Percentiles rank a stretch among this genome's conserved stretches.
phyloP scores from a whole-genome alignment of 1,140 invertebrate species.

The Nymphalis io region DNA sequence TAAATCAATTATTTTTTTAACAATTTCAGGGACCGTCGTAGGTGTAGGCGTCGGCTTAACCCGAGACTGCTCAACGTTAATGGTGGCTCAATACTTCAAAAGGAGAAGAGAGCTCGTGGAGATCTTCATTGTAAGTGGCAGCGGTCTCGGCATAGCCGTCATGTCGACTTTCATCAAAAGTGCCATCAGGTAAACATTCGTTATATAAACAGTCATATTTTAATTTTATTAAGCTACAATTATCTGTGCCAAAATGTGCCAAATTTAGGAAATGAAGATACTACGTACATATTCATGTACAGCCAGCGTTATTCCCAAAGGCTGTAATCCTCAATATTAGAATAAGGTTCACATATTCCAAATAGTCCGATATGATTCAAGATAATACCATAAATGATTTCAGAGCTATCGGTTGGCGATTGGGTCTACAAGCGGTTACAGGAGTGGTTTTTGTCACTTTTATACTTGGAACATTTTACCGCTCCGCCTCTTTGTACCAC shows the following conservation, averaged over 20 bases:
- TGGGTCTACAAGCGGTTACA: conserved; percentile 92
- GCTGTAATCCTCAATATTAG: no score
- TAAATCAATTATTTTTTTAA: conserved; percentile 12
- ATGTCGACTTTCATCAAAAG: conserved; percentile 91
- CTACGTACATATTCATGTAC: no score
- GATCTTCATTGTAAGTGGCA: conserved; percentile 92
- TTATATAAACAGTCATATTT: no score
- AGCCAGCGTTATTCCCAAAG: no score
- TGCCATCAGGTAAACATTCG: conserved; percentile 88
- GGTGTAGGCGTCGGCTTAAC: conserved; percentile 92
- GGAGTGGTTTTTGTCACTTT: conserved; percentile 92
- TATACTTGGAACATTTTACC: conserved; percentile 93
- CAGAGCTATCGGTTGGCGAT: conserved; percentile 93
- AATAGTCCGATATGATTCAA: no score
- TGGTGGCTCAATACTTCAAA: conserved; percentile 96
- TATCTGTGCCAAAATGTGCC: no score
- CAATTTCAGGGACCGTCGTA: conserved; percentile 80
- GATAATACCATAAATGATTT: conserved; percentile 42
- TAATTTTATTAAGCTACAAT: no score
- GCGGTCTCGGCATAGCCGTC: conserved; percentile 90
- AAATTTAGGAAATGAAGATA: no score
- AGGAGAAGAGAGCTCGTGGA: conserved; percentile 91
- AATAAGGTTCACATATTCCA: no score
- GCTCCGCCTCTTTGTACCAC: conserved; percentile 94
- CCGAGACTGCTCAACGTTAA: conserved; percentile 91